Conservation (phyloP, 2,888 invertebrate genomes). For the Pristionchus mayeri region DNA sequence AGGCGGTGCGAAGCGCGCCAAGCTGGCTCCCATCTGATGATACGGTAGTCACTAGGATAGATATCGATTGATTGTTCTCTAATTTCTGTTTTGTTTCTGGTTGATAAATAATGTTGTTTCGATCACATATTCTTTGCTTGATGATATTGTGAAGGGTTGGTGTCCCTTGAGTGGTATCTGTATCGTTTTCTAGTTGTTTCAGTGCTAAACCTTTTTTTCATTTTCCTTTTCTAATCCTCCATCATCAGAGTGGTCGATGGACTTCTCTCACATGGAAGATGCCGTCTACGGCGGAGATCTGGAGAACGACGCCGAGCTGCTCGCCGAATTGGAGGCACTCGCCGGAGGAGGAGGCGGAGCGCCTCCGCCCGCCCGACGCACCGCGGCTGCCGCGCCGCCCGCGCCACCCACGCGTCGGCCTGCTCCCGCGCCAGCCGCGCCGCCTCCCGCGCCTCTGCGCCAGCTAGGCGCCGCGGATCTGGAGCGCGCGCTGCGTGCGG, state of each 20-base stretch:
- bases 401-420: not conserved
- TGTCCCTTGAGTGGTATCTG: not conserved
- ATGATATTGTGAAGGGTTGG: not conserved
- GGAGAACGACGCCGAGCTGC: slow-evolving; percentile 64
- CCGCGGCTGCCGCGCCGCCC: not conserved
- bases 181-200: not conserved
- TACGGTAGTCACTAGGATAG: too few relatives aligned
- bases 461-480: slow-evolving; percentile 15
- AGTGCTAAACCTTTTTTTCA: not conserved
- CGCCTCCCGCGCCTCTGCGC: not conserved
- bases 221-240: not conserved
- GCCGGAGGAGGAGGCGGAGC: not conserved
- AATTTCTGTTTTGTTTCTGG: not conserved
- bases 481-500: slow-evolving; percentile 19
- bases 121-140: too few relatives aligned
- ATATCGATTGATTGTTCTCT: slow-evolving; percentile 20
- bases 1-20: slow-evolving; percentile 48
- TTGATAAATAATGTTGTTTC: not conserved
- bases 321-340: slow-evolving; percentile 65
- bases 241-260: slow-evolving; percentile 37
- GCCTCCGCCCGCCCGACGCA: not conserved
- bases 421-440: not conserved
- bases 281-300: slow-evolving; percentile 60
- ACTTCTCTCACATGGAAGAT: slow-evolving; percentile 59
- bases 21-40: slow-evolving; percentile 13